phyloP scores from a whole-genome alignment of 2,888 invertebrate species.

The Drosophila koepferae region DNA sequence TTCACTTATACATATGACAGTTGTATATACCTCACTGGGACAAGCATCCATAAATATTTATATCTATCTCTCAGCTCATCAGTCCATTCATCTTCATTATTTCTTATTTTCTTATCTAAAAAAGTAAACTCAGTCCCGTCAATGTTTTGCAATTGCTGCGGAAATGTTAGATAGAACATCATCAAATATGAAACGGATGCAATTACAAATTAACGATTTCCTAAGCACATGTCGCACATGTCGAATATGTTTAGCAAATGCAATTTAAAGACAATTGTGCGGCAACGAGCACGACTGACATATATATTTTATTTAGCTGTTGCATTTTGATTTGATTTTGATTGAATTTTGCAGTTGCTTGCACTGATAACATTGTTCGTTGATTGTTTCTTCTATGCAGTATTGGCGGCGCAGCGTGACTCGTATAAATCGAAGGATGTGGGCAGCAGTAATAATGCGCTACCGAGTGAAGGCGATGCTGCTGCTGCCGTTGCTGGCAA shows the following conservation, averaged over 20 bases:
- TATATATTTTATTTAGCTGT: not conserved
- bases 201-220: conserved; percentile 53
- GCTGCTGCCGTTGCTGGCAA: conserved; percentile 30
- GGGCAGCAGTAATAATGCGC: conserved; percentile 78
- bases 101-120: not conserved
- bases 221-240: conserved; percentile 15
- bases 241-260: conserved; percentile 3
- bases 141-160: conserved; percentile 42
- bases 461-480: conserved; percentile 64
- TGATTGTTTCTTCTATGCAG: conserved; percentile 55
- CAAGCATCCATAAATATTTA: not conserved
- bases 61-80: not conserved
- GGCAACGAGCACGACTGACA: conserved; percentile 3
- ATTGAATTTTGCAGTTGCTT: not conserved
- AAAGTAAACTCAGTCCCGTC: conserved; percentile 4
- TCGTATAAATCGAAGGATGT: conserved; percentile 83
- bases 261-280: conserved; percentile 27
- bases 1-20: no score
- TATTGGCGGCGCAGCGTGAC: conserved; percentile 84
- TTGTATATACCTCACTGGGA: no score
- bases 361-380: conserved; percentile 6
- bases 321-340: conserved; percentile 2
- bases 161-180: conserved; percentile 39
- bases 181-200: conserved; percentile 45
- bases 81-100: not conserved